These are phyloP conservation scores for Bufotes viridis DNA, from an alignment of 2,797 vertebrate genomes.

Conservation along the genomic window DNA sequence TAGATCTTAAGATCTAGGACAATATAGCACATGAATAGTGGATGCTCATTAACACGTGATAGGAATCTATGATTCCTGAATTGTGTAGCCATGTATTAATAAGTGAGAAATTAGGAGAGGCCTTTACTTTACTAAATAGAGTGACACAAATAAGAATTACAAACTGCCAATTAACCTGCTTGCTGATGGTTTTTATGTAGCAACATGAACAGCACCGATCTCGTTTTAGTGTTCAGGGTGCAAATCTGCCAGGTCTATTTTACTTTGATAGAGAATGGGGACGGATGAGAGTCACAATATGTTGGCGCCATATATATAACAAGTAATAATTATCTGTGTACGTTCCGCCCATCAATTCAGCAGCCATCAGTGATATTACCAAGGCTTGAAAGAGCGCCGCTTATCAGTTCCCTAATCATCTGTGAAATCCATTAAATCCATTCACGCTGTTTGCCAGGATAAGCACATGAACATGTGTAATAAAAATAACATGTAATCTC, in stretches of 20 bases:
- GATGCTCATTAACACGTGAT: too few species aligned
- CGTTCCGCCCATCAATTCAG: not conserved
- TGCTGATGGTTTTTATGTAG: not conserved
- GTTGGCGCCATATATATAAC: not conserved
- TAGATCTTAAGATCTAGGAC: too few species aligned
- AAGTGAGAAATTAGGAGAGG: too few species aligned
- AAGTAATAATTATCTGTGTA: not conserved
- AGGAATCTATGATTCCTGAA: too few species aligned
- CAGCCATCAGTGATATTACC: not conserved
- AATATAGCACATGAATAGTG: too few species aligned
- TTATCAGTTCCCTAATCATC: not conserved
- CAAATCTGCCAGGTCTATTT: not conserved
- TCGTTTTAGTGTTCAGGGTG: not conserved
- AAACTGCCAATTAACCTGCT: not conserved
- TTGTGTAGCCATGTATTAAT: too few species aligned
- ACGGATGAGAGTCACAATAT: not conserved
- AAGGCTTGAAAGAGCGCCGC: not conserved
- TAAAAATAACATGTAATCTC: slow-evolving; percentile 40
- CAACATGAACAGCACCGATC: not conserved
- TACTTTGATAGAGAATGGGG: not conserved
- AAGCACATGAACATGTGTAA: not conserved
- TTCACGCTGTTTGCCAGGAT: not conserved
- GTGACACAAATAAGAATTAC: too few species aligned
- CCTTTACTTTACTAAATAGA: too few species aligned
- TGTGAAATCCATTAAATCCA: not conserved